Conservation (phyloP, 2,888 invertebrate genomes). For the Ommatoiulus sabulosus region DNA sequence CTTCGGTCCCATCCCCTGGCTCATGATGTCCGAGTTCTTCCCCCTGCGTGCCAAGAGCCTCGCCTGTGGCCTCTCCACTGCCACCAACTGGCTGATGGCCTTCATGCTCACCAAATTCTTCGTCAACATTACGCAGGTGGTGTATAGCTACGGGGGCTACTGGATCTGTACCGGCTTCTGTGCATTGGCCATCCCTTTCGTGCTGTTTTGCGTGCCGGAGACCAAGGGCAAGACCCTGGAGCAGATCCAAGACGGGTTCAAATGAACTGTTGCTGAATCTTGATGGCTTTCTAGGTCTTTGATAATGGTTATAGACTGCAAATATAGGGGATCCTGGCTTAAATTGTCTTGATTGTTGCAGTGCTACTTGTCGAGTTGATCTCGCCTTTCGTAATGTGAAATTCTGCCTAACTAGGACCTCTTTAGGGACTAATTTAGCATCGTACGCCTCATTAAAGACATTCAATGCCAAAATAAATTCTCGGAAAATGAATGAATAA, state of each 20-base stretch:
- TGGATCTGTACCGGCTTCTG: conserved; percentile 81
- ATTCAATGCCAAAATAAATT: too few relatives aligned
- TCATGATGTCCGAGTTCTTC: conserved; percentile 82
- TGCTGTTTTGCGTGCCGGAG: conserved; percentile 80
- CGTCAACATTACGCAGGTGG: conserved; percentile 77
- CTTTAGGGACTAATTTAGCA: too few relatives aligned
- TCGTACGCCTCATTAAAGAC: too few relatives aligned
- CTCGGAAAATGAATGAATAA: too few relatives aligned
- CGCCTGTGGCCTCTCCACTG: conserved; percentile 82
- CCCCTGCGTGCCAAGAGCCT: conserved; percentile 76
- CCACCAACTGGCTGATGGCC: conserved; percentile 81
- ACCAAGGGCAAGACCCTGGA: conserved; percentile 85
- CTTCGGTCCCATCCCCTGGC: conserved; percentile 86
- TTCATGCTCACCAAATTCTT: conserved; percentile 88
- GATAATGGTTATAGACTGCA: too few relatives aligned
- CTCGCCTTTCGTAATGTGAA: too few relatives aligned
- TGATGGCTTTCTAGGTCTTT: too few relatives aligned
- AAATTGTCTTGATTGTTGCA: too few relatives aligned
- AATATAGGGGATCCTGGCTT: too few relatives aligned
- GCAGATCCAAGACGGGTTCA: conserved; percentile 73
- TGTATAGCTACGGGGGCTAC: conserved; percentile 79
- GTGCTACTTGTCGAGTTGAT: too few relatives aligned
- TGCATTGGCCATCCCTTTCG: conserved; percentile 77
- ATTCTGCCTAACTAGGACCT: too few relatives aligned
- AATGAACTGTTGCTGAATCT: not conserved